Percentiles rank a stretch among this genome's conserved stretches.
Evolutionary conservation across 1,140 invertebrate species (phyloP).

Genomic region (Anagrus nilaparvatae): DNA sequence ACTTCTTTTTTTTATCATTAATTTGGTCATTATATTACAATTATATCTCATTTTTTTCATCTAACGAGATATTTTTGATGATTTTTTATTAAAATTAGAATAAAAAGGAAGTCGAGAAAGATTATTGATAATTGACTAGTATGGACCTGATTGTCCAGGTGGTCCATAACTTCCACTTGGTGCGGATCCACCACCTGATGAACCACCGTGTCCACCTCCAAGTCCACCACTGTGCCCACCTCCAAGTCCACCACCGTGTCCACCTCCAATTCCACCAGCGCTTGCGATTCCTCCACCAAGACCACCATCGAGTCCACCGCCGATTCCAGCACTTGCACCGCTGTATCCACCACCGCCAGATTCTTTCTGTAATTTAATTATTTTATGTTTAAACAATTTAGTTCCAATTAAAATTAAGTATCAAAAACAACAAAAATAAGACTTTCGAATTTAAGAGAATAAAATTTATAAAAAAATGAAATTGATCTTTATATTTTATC

Average conservation of each 20-base stretch:
- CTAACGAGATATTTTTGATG: no score
- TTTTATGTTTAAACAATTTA: background rate
- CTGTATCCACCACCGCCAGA: slow-evolving; percentile 27
- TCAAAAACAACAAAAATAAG: background rate
- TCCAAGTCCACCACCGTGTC: slow-evolving; percentile 24
- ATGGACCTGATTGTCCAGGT: slow-evolving; percentile 44
- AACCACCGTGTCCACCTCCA: slow-evolving; percentile 30
- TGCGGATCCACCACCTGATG: slow-evolving; percentile 28
- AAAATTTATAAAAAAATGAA: no score
- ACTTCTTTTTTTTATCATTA: no score
- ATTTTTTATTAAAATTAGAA: no score
- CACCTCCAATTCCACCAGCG: slow-evolving; percentile 26
- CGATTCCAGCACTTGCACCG: slow-evolving; percentile 31
- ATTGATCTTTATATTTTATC: no score
- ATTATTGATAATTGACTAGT: slow-evolving; percentile 41
- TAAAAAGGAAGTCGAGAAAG: no score
- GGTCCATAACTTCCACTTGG: slow-evolving; percentile 54
- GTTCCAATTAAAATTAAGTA: background rate
- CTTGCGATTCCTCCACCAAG: slow-evolving; percentile 23
- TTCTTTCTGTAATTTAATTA: slow-evolving; percentile 31
- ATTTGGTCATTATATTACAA: no score
- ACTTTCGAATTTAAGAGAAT: no score
- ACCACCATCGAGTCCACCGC: slow-evolving; percentile 31
- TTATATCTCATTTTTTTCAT: no score
- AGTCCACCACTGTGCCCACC: slow-evolving; percentile 25